phyloP scores from a whole-genome alignment of 2,113 vertebrate genomes.

The Apus apus region DNA sequence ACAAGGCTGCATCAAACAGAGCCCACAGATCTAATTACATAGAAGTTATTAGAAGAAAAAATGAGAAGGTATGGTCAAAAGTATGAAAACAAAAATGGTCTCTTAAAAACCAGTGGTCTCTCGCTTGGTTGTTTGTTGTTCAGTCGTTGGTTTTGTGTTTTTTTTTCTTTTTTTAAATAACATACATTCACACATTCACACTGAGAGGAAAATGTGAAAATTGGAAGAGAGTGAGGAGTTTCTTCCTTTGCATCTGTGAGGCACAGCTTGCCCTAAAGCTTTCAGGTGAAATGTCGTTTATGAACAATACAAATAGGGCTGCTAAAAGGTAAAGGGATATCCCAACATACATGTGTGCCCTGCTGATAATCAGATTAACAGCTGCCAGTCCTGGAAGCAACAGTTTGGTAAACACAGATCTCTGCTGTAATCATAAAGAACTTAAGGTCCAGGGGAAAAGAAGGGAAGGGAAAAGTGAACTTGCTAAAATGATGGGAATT shows the following conservation, averaged over 20 bases:
- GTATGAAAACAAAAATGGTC: neutral
- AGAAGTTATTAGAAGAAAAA: neutral
- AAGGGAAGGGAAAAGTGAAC: neutral
- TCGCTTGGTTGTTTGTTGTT: neutral
- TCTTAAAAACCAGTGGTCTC: neutral
- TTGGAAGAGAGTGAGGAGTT: neutral
- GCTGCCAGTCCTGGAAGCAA: neutral
- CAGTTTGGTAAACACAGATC: neutral
- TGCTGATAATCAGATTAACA: neutral
- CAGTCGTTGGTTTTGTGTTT: neutral
- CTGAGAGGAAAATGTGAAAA: neutral
- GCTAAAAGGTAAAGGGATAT: neutral
- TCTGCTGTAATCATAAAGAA: neutral
- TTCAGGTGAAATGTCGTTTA: neutral
- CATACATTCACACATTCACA: fast-evolving
- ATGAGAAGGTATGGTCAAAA: neutral
- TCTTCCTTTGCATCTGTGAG: neutral
- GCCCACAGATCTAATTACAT: neutral
- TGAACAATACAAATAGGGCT: neutral
- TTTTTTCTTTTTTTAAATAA: neutral
- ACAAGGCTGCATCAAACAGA: neutral
- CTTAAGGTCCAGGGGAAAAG: neutral
- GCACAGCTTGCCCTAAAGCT: neutral
- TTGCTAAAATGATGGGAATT: neutral
- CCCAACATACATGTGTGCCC: neutral